These are phyloP conservation scores for Mystacides longicornis DNA, from an alignment of 2,888 invertebrate species.

Conservation along the genomic window DNA sequence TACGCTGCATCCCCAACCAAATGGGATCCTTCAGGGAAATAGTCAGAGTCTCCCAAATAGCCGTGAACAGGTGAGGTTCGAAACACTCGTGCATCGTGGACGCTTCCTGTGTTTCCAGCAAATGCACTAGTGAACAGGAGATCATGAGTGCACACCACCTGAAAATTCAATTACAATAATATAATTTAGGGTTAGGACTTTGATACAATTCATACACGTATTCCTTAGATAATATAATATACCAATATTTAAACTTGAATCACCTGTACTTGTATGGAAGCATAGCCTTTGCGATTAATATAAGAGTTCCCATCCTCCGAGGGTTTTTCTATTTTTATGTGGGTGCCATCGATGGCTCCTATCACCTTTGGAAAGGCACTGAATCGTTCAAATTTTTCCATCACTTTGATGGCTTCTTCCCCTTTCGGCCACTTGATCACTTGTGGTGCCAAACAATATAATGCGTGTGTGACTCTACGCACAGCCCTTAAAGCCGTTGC, in stretches of 20 bases:
- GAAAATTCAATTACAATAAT: not conserved
- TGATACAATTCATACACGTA: too few species aligned
- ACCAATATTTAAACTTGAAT: too few species aligned
- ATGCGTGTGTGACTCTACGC: not conserved
- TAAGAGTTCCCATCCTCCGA: too few species aligned
- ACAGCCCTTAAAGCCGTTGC: not conserved
- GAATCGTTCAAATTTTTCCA: not conserved
- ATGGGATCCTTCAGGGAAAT: too few species aligned
- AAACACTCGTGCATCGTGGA: not conserved
- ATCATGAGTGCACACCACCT: too few species aligned
- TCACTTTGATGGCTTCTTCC: not conserved
- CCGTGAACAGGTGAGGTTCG: too few species aligned
- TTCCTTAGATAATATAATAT: too few species aligned
- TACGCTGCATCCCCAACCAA: too few species aligned
- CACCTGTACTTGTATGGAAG: not conserved
- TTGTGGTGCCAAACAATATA: too few species aligned
- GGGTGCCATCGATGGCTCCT: not conserved
- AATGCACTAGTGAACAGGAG: not conserved
- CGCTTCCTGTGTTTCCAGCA: not conserved
- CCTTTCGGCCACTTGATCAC: too few species aligned
- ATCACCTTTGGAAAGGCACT: not conserved
- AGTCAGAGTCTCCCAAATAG: too few species aligned
- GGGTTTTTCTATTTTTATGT: not conserved
- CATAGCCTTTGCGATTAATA: not conserved
- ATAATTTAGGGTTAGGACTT: too few species aligned